phyloP scores from a whole-genome alignment of 2,888 invertebrate species.

The Yponomeuta cagnagella region DNA sequence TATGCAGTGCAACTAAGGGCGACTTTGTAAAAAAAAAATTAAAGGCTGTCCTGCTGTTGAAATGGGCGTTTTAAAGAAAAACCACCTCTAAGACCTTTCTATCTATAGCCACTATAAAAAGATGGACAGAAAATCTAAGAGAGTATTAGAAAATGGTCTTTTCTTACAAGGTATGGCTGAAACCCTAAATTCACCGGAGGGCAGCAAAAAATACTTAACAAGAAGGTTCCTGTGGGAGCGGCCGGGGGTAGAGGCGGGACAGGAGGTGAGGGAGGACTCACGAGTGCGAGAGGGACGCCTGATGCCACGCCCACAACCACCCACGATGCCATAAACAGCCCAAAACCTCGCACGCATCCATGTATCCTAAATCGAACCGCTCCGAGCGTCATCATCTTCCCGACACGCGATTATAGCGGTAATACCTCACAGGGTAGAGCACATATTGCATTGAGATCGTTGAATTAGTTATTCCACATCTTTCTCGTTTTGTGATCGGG shows the following conservation, averaged over 20 bases:
- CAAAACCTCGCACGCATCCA: slow-evolving; percentile 75
- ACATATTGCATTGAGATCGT: slow-evolving; percentile 38
- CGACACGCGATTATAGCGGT: slow-evolving; percentile 40
- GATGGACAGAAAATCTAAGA: too few relatives aligned
- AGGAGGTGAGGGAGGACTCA: slow-evolving; percentile 30
- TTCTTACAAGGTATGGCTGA: too few relatives aligned
- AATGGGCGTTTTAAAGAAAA: too few relatives aligned
- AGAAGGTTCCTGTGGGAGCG: slow-evolving; percentile 74
- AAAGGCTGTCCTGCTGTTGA: too few relatives aligned
- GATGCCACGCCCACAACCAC: slow-evolving; percentile 72
- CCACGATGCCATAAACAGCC: slow-evolving; percentile 75
- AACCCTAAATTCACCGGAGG: slow-evolving; percentile 44
- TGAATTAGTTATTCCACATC: slow-evolving; percentile 69
- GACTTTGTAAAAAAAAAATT: too few relatives aligned
- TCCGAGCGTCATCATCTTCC: slow-evolving; percentile 46
- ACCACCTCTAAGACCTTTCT: too few relatives aligned
- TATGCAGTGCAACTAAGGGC: too few relatives aligned
- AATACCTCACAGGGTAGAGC: slow-evolving; percentile 35
- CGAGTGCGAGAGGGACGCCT: slow-evolving; percentile 40
- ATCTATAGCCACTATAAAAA: too few relatives aligned
- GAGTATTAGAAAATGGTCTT: too few relatives aligned
- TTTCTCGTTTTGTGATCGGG: slow-evolving; percentile 68
- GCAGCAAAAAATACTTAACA: slow-evolving; percentile 71
- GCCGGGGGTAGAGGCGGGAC: slow-evolving; percentile 39
- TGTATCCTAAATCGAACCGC: slow-evolving; percentile 74